Evolutionary conservation across 92 coral and sea anemone species (phyloP), one percentile per base, ranked within the genome.

Genomic region (Pocillopora grandis): DNA sequence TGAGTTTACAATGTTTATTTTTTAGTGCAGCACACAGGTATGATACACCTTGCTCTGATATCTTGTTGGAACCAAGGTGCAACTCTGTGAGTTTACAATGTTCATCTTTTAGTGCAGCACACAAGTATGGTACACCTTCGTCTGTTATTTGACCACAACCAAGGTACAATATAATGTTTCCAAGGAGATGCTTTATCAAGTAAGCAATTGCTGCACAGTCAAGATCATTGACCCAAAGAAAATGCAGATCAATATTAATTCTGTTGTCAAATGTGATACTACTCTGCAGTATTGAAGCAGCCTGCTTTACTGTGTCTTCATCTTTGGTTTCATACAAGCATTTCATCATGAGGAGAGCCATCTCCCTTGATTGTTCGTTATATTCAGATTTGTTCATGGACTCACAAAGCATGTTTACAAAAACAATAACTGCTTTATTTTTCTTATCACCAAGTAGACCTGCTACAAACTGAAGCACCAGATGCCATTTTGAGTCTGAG

Each of bases 391-490:
- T 1, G 14, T 56, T 7, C 31, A 87, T 36, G 35, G 52, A n/a
- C 14, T 74, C 69, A 5, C 14, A 10, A 33, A 87, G 90, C 37
- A 64, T 12, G 18, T 27, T 18, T 20, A 65, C 77, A 42, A 74
- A 64, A 15, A 15, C 21, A 2, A 61, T 56, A 12, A 31, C 68
- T 0, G 62, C 77, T 19, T 55, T 64, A 9, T 12, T 12, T 62
- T 80, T 31, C 57, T 56, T 7, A 16, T 58, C 80, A 59, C 37
- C 21, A 10, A 81, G 82, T 7, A 87, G 69, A 9, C 86, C 86
- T 21, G 85, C 77, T 52, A 80, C 75, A 66, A 84, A 84, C 75
- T 84, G 87, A 59, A 84, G 64, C 36, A 84, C 87, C 70, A 84
- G 75, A 75, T 84, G 87, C 87, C 87, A 84, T 60, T 84, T 75